Evolutionary conservation across 2,797 vertebrate genomes (phyloP).

Genomic region (Capromys pilorides): DNA sequence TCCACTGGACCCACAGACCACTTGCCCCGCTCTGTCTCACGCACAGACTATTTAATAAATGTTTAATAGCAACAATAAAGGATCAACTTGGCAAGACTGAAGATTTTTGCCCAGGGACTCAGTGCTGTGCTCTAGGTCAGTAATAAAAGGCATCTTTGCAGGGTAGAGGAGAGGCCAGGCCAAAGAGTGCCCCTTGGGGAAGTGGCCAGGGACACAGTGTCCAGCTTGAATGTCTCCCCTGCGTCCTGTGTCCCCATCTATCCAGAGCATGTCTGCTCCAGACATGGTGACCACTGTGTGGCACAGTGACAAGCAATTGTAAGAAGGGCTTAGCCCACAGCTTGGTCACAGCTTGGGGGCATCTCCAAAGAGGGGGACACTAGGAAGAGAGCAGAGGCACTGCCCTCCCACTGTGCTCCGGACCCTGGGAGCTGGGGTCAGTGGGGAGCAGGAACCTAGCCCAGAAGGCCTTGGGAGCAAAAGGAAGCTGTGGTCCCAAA

Average conservation of each 20-base stretch:
- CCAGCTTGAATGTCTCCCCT: fast-evolving
- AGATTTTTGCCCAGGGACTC: constrained; percentile 57
- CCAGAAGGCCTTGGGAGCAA: not conserved
- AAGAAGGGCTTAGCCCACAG: not conserved
- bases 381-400: not conserved
- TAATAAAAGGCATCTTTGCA: not conserved
- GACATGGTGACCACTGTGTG: not conserved
- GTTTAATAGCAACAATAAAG: constrained; percentile 70
- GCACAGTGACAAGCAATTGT: not conserved
- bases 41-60: constrained; percentile 57
- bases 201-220: not conserved
- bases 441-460: not conserved
- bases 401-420: too few relatives aligned
- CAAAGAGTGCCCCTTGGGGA: not conserved
- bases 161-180: not conserved
- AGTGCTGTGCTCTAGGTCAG: constrained; percentile 30
- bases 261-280: not conserved
- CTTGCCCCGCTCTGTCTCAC: not conserved
- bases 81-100: not conserved
- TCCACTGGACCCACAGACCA: not conserved
- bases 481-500: not conserved
- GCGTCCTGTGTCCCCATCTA: too few relatives aligned
- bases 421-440: not conserved
- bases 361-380: not conserved
- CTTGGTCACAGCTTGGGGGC: not conserved